These are phyloP conservation scores for Bradynema listronoti DNA, from an alignment of 1,140 invertebrate genomes.

Conservation along the genomic window DNA sequence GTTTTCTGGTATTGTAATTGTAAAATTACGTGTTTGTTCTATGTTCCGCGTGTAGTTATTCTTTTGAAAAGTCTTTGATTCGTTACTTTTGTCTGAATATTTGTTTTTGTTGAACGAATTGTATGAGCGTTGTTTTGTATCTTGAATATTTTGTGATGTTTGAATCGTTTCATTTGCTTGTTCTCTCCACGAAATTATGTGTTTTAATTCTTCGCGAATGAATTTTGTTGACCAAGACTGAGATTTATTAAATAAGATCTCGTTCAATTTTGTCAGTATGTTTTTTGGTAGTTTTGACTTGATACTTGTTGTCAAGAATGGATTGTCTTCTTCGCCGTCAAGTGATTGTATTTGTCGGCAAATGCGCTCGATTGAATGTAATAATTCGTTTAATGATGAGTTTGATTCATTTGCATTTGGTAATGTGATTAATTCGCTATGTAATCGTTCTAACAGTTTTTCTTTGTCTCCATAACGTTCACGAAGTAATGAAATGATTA, in stretches of 20 bases:
- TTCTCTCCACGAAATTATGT: background rate
- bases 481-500: too few relatives aligned
- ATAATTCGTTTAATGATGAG: too few relatives aligned
- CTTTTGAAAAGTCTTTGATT: background rate
- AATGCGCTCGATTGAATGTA: background rate
- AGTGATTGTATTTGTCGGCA: background rate
- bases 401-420: too few relatives aligned
- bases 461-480: too few relatives aligned
- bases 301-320: background rate
- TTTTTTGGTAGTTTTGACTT: background rate
- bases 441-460: too few relatives aligned
- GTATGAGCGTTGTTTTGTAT: background rate
- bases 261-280: background rate
- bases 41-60: background rate
- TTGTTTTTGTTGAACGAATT: background rate
- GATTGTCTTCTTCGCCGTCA: background rate
- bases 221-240: background rate
- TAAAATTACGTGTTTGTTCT: background rate
- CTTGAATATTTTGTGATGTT: too few relatives aligned
- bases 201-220: background rate
- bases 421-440: too few relatives aligned
- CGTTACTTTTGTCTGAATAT: background rate
- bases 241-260: background rate
- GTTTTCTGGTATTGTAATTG: background rate
- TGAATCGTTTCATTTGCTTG: background rate